Evolutionary conservation across 2,113 vertebrate species (phyloP).

Genomic region (Oreotrochilus melanogaster): DNA sequence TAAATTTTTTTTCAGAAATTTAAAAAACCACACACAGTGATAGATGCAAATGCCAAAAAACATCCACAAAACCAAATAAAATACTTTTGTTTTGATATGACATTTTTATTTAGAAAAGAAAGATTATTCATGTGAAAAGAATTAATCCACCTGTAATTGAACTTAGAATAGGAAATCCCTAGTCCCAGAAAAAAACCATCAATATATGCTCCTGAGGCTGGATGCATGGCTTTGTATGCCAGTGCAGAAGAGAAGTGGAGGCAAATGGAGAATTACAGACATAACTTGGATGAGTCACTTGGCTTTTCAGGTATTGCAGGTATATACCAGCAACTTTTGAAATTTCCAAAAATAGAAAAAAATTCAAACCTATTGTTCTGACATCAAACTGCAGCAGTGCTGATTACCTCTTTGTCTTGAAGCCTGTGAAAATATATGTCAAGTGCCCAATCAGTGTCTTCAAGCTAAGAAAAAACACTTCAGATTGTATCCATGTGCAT

Average conservation of each 20-base stretch:
- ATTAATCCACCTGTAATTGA: neutral
- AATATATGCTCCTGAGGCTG: neutral
- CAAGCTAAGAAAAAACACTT: neutral
- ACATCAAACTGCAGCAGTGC: neutral
- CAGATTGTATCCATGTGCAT: too few species aligned
- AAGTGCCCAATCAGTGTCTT: neutral
- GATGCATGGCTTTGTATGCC: neutral
- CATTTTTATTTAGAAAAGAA: neutral
- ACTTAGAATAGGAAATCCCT: neutral
- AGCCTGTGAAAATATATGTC: neutral
- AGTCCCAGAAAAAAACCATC: neutral
- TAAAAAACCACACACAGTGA: neutral
- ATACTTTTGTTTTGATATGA: neutral
- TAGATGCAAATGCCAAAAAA: neutral
- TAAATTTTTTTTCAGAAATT: neutral
- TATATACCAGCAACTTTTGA: neutral
- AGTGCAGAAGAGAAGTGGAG: neutral
- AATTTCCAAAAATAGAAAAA: neutral
- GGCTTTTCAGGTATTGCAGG: neutral
- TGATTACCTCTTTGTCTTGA: neutral
- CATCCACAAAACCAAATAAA: neutral
- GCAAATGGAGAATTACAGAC: neutral
- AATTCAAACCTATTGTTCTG: neutral
- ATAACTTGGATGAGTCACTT: neutral
- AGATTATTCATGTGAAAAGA: neutral